phyloP scores from a whole-genome alignment of 2,797 vertebrate species.

The Spea hammondii region DNA sequence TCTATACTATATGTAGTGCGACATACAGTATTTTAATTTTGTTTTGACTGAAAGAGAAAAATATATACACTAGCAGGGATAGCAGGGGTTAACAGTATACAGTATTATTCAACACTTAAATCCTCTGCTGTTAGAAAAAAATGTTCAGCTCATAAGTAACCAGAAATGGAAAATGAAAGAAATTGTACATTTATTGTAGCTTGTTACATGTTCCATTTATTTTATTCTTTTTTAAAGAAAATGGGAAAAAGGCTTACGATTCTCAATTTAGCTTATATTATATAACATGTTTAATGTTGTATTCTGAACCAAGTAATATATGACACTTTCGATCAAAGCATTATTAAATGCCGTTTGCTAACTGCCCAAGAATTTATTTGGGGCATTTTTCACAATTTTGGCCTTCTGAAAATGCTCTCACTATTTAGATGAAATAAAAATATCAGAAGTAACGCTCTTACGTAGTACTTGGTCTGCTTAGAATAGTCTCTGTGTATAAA shows the following conservation, averaged over 20 bases:
- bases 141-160: neutral
- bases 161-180: neutral
- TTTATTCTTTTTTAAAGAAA: slow-evolving; percentile 4
- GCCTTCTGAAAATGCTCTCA: neutral
- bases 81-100: too few species aligned
- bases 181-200: slow-evolving; percentile 14
- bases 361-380: slow-evolving; percentile 10
- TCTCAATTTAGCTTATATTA: slow-evolving; percentile 7
- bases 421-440: slow-evolving; percentile 4
- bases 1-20: too few species aligned
- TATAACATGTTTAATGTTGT: neutral
- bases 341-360: slow-evolving; percentile 35
- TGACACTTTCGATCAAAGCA: slow-evolving; percentile 26
- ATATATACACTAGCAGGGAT: too few species aligned
- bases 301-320: slow-evolving; percentile 17
- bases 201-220: slow-evolving; percentile 25
- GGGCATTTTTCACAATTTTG: neutral
- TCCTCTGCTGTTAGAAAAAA: too few species aligned
- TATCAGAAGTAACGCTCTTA: neutral
- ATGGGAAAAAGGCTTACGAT: neutral
- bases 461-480: too few species aligned
- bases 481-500: too few species aligned
- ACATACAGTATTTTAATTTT: too few species aligned
- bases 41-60: too few species aligned
- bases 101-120: too few species aligned